Evolutionary conservation across 2,888 invertebrate genomes (phyloP), one percentile per base, ranked within the genome.

Genomic region (Dromius quadrimaculatus): DNA sequence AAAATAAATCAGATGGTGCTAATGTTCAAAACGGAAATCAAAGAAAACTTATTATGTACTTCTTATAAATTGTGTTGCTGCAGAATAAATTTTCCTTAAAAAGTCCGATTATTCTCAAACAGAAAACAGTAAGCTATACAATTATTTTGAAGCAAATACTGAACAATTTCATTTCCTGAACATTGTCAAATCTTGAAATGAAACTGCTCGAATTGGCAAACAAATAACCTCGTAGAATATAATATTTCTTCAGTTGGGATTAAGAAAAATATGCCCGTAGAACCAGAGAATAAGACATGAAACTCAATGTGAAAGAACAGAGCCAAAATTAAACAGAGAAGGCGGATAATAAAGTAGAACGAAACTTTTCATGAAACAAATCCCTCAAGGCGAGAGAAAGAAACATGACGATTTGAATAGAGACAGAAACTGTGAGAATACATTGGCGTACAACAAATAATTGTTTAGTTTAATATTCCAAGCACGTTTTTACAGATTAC

Each of bases 301-400:
- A 38, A 23, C 36, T 41, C 6, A 13, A 5, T 41, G 41, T 5
- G 9, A 32, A 57, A 15, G 47, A 50, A 45, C 15, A 34, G 38
- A 66, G 36, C 41, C 54, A 38, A 59, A 68, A 68, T 59, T 59
- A 68, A 59, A 68, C 45, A 43, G 59, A 59, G 57, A 68, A 34
- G 50, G 20, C 11, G 68, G 59, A 57, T 68, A 68, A 66, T 66
- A 66, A 66, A 66, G 66, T 57, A 66, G 38, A 66, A 45, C 59
- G 20, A 45, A 59, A 68, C 32, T 68, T 68, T 68, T 68, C 59
- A 59, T 68, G 68, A 57, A 47, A 59, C 59, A 32, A 57, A 68
- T 68, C 68, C 59, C 59, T 59, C 68, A 28, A 23, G 45, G 28
- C 23, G 20, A 8, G 15, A 45, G 4, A n/a, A 38, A 38, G 19